A percentile compares a stretch with the other conserved stretches of the same genome.
Evolutionary conservation across 2,888 invertebrate genomes (phyloP).

Genomic region (Drosophila kuntzei): DNA sequence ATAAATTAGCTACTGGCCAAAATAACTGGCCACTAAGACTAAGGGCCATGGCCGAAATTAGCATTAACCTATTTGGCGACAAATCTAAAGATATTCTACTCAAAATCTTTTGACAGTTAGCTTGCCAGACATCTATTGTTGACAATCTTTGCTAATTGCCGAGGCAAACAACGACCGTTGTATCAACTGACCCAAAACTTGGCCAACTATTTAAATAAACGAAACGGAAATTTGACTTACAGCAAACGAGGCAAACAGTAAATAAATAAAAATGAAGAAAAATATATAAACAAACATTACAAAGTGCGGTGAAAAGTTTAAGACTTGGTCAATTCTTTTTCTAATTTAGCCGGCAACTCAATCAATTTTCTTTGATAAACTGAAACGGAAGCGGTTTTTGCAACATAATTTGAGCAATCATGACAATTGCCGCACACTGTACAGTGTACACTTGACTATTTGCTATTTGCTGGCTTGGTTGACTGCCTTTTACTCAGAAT

Average conservation of each 20-base stretch:
- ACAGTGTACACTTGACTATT: too few species aligned
- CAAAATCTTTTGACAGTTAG: conserved; percentile 63
- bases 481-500: conserved; percentile 70
- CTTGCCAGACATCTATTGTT: conserved; percentile 50
- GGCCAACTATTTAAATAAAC: conserved; percentile 65
- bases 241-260: conserved; percentile 45
- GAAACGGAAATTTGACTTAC: conserved; percentile 67
- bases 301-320: conserved; percentile 38
- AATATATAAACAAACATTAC: conserved; percentile 1
- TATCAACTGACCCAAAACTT: conserved; percentile 66
- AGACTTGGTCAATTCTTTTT: conserved; percentile 16
- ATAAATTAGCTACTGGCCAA: conserved; percentile 63
- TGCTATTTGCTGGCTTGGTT: conserved; percentile 5
- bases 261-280: conserved; percentile 27
- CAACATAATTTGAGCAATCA: conserved; percentile 68
- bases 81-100: conserved; percentile 29
- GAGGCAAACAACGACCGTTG: conserved; percentile 57
- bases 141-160: conserved; percentile 71
- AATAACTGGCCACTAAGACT: conserved; percentile 23
- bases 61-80: conserved; percentile 66
- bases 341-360: conserved; percentile 40
- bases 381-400: conserved; percentile 81
- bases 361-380: conserved; percentile 77
- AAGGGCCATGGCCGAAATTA: conserved; percentile 31
- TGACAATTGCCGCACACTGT: conserved; percentile 51